phyloP scores from a whole-genome alignment of 2,113 vertebrate species.

The Actinemys pallida region DNA sequence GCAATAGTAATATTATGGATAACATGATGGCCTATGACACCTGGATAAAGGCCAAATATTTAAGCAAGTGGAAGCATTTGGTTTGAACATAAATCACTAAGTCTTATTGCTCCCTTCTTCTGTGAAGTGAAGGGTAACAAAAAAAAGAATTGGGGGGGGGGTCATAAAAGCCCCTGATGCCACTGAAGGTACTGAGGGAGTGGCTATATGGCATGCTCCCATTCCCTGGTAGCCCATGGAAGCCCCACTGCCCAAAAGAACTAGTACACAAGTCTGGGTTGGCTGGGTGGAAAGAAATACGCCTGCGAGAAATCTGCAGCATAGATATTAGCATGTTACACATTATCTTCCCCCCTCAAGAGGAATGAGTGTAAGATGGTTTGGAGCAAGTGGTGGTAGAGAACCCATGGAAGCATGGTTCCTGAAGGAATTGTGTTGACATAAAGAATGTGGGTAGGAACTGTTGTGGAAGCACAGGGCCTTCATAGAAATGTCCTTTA shows the following conservation, averaged over 20 bases:
- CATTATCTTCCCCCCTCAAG: not conserved
- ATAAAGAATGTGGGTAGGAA: not conserved
- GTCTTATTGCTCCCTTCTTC: not conserved
- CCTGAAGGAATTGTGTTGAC: not conserved
- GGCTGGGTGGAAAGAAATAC: not conserved
- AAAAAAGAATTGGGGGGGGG: not conserved
- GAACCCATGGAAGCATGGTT: not conserved
- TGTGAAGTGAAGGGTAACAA: not conserved
- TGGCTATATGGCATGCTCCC: fast-evolving
- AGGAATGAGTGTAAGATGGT: not conserved
- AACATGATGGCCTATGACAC: not conserved
- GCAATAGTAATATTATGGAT: not conserved
- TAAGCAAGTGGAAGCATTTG: not conserved
- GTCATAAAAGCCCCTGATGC: not conserved
- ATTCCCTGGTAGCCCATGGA: not conserved
- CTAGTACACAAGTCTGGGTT: not conserved
- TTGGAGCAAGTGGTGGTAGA: not conserved
- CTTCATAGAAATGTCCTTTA: not conserved
- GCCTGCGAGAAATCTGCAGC: not conserved
- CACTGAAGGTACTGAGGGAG: not conserved
- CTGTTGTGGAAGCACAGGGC: not conserved
- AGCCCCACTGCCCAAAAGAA: not conserved
- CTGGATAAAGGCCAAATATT: not conserved
- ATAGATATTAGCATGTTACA: not conserved
- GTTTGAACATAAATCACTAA: not conserved